Conservation (phyloP, 2,113 vertebrate species). For the Triplophysa rosa region DNA sequence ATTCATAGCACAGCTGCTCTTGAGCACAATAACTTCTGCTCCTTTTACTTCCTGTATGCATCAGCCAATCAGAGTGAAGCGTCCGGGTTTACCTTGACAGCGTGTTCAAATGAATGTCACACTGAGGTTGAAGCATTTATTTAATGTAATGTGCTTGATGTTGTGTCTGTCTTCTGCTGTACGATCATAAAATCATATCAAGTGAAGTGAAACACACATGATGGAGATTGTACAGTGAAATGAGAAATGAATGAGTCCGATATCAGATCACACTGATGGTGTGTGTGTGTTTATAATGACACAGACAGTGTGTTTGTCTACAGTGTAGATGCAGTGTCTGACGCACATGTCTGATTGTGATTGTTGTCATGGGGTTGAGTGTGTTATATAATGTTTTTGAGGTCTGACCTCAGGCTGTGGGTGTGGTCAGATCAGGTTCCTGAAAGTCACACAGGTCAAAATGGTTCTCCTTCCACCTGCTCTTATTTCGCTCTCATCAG, state of each 20-base stretch:
- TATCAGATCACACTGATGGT: no score
- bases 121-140: no score
- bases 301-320: no score
- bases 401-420: not conserved
- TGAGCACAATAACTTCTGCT: slow-evolving; percentile 1
- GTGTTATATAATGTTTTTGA: not conserved
- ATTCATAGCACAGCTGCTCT: slow-evolving; percentile 33
- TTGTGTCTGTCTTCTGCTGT: no score
- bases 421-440: slow-evolving; percentile 31
- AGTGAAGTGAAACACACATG: no score
- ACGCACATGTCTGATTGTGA: no score
- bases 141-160: no score
- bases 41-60: slow-evolving; percentile 30
- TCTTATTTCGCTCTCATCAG: slow-evolving; percentile 11
- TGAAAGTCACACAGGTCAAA: slow-evolving; percentile 24
- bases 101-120: not conserved
- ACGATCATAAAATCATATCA: no score
- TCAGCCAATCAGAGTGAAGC: not conserved
- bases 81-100: not conserved
- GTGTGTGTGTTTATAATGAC: no score
- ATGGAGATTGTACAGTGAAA: no score
- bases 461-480: slow-evolving; percentile 25
- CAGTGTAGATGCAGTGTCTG: no score
- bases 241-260: no score
- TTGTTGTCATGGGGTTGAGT: not conserved